These are phyloP conservation scores for Heterohyrax brucei DNA, from an alignment of 2,797 vertebrate genomes.

Conservation along the genomic window DNA sequence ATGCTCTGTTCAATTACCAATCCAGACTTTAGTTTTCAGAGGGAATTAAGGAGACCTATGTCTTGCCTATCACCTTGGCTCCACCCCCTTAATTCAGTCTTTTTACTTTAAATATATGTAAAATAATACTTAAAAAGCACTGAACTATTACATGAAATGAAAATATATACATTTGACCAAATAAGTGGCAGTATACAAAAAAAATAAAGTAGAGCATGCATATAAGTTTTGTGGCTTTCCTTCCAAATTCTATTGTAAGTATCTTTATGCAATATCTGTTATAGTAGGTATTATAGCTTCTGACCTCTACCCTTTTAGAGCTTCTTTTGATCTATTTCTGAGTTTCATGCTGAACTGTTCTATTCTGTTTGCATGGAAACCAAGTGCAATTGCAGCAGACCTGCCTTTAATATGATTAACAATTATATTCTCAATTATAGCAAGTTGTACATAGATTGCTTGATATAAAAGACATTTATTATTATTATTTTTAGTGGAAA, in stretches of 20 bases:
- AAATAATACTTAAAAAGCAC: not conserved
- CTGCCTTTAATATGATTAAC: not conserved
- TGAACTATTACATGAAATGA: not conserved
- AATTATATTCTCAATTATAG: not conserved
- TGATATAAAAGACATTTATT: not conserved
- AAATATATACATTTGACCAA: not conserved
- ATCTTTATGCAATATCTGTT: not conserved
- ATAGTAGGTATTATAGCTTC: no score
- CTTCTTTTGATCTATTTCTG: not conserved
- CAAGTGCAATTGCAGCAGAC: not conserved
- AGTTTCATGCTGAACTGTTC: not conserved
- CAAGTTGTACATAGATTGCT: not conserved
- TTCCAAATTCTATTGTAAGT: not conserved
- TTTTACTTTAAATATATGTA: not conserved
- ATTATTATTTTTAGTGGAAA: not conserved
- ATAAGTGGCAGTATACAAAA: not conserved
- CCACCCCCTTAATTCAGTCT: no score
- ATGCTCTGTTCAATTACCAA: no score
- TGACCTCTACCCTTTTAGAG: not conserved
- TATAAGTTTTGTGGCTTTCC: not conserved
- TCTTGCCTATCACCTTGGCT: no score
- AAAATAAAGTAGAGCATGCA: no score
- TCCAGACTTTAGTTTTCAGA: no score
- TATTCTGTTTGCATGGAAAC: not conserved
- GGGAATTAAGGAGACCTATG: no score